Percentiles rank a stretch among this genome's conserved stretches.
phyloP scores from a whole-genome alignment of 2,888 invertebrate species.

The Conistra vaccinii region DNA sequence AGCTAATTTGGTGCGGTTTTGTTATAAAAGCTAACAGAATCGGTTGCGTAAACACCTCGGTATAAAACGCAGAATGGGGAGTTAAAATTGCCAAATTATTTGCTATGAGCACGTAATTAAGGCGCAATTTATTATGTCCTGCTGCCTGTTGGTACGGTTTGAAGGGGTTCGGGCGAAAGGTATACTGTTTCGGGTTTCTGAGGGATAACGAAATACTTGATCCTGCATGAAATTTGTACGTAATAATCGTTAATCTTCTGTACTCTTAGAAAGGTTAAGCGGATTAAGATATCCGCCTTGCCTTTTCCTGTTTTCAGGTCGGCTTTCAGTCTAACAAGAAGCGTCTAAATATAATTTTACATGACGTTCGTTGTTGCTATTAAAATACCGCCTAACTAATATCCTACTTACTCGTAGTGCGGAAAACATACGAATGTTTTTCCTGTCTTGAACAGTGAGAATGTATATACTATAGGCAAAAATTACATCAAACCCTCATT shows the following conservation, averaged over 20 bases:
- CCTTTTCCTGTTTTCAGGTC: conserved; percentile 6
- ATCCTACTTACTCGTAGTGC: background rate
- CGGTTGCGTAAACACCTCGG: conserved; percentile 62
- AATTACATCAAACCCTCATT: background rate
- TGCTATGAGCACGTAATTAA: conserved; percentile 59
- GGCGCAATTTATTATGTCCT: conserved; percentile 50
- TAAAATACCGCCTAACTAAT: background rate
- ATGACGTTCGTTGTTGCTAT: background rate
- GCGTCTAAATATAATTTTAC: background rate
- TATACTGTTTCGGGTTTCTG: conserved; percentile 19
- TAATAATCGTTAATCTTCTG: conserved; percentile 35
- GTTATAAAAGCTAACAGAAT: conserved; percentile 68
- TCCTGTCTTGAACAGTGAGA: background rate
- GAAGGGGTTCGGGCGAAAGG: conserved; percentile 14
- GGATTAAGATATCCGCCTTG: conserved; percentile 21
- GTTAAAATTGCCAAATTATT: conserved; percentile 64
- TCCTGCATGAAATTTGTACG: conserved; percentile 33
- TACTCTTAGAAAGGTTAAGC: conserved; percentile 13
- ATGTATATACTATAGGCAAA: background rate
- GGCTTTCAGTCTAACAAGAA: conserved; percentile 4
- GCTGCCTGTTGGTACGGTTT: conserved; percentile 15
- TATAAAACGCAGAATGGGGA: conserved; percentile 57
- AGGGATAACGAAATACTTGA: conserved; percentile 33
- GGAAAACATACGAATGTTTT: background rate
- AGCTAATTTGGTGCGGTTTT: conserved; percentile 65